Percentiles rank a stretch among this genome's conserved stretches.
Conservation (phyloP, 2,113 vertebrate genomes). For the Dasyornis broadbenti region DNA sequence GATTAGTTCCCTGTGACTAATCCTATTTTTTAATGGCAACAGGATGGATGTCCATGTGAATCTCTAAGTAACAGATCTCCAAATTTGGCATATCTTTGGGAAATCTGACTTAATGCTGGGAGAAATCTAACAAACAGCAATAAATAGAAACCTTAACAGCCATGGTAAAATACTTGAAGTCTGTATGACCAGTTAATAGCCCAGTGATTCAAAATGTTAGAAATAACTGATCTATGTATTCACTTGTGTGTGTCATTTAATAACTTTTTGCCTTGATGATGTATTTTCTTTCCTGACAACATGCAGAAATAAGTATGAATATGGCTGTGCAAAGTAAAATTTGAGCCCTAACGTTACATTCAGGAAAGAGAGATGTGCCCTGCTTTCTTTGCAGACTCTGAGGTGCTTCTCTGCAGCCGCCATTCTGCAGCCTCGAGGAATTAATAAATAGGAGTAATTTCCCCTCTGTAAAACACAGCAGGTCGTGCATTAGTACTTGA, state of each 20-base stretch:
- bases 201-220: neutral
- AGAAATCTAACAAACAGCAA: neutral
- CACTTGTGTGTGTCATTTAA: neutral
- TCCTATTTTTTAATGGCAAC: neutral
- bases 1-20: conserved; percentile 8
- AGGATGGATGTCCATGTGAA: neutral
- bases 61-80: neutral
- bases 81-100: neutral
- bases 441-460: neutral
- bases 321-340: neutral
- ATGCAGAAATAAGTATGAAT: neutral
- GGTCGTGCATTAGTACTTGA: rapidly evolving
- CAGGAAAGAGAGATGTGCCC: neutral
- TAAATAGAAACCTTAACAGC: neutral
- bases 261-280: neutral
- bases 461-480: neutral
- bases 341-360: neutral
- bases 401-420: neutral
- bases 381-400: neutral
- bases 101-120: neutral
- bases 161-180: neutral
- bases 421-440: neutral
- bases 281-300: neutral
- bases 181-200: neutral
- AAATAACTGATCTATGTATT: neutral